Conservation (phyloP, 2,888 invertebrate genomes). For the Nebria salina region DNA sequence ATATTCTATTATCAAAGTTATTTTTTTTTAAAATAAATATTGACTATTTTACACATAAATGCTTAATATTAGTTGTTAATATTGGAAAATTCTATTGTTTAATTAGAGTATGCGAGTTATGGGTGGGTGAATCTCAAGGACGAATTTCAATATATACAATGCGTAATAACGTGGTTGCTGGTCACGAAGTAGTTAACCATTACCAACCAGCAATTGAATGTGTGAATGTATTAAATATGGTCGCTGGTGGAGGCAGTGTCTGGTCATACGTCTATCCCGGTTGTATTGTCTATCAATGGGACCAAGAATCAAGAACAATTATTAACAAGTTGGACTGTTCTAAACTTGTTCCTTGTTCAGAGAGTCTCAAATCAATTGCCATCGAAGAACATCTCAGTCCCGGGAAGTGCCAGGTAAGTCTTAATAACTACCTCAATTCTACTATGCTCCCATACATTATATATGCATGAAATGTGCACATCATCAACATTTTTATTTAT, state of each 20-base stretch:
- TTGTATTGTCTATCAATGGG: conserved; percentile 90
- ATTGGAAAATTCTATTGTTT: background rate
- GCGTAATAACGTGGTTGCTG: conserved; percentile 74
- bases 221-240: conserved; percentile 76
- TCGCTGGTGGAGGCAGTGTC: conserved; percentile 71
- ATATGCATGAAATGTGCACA: background rate
- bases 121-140: conserved; percentile 89
- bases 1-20: too few species aligned
- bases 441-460: background rate
- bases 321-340: conserved; percentile 88
- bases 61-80: background rate
- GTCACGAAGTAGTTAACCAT: conserved; percentile 76
- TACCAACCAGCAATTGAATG: conserved; percentile 68
- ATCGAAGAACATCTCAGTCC: conserved; percentile 87
- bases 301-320: conserved; percentile 72
- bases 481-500: too few species aligned
- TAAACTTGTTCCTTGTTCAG: conserved; percentile 90
- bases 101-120: conserved; percentile 71
- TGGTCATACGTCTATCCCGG: conserved; percentile 89
- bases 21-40: background rate
- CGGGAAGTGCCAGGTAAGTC: conserved; percentile 77
- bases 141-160: conserved; percentile 82
- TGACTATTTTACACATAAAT: background rate
- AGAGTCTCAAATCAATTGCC: conserved; percentile 89
- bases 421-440: too few species aligned